Evolutionary conservation across 2,888 invertebrate species (phyloP).

Genomic region (Drosophila vallismaia): DNA sequence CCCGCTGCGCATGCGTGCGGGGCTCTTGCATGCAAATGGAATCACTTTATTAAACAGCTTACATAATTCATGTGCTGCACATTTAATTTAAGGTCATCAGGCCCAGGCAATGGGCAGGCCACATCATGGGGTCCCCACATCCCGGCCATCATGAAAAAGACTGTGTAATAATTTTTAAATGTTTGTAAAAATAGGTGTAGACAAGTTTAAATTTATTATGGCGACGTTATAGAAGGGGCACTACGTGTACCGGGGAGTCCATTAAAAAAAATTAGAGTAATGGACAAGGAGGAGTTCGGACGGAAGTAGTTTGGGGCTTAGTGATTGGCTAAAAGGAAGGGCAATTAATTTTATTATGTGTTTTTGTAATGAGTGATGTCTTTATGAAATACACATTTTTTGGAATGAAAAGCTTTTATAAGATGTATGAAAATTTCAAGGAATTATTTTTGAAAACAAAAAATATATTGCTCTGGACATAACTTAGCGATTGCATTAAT

Average conservation of each 20-base stretch:
- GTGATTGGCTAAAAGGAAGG: slow-evolving; percentile 16
- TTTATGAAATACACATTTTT: too few relatives aligned
- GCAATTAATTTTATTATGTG: slow-evolving; percentile 6
- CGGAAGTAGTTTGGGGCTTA: slow-evolving; percentile 38
- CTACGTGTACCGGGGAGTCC: slow-evolving; percentile 8
- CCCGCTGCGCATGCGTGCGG: slow-evolving; percentile 78
- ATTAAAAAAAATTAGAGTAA: slow-evolving; percentile 1
- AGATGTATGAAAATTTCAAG: too few relatives aligned
- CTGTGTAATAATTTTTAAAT: slow-evolving; percentile 79
- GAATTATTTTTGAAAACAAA: neutral
- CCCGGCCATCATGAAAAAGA: slow-evolving; percentile 76
- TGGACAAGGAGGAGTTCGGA: slow-evolving; percentile 3
- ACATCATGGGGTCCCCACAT: slow-evolving; percentile 40
- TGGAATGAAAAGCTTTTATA: too few relatives aligned
- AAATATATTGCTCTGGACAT: neutral
- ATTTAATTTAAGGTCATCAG: slow-evolving; percentile 82
- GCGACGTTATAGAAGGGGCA: slow-evolving; percentile 53
- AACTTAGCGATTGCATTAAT: slow-evolving; percentile 11
- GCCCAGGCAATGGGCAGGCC: slow-evolving; percentile 47
- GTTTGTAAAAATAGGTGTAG: slow-evolving; percentile 80
- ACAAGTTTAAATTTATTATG: slow-evolving; percentile 81
- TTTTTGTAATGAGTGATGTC: too few relatives aligned
- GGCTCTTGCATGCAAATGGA: slow-evolving; percentile 80
- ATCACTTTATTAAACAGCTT: slow-evolving; percentile 83
- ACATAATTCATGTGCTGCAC: slow-evolving; percentile 82